Evolutionary conservation across 2,888 invertebrate species (phyloP).

Genomic region (Thysanoteuthis rhombus): DNA sequence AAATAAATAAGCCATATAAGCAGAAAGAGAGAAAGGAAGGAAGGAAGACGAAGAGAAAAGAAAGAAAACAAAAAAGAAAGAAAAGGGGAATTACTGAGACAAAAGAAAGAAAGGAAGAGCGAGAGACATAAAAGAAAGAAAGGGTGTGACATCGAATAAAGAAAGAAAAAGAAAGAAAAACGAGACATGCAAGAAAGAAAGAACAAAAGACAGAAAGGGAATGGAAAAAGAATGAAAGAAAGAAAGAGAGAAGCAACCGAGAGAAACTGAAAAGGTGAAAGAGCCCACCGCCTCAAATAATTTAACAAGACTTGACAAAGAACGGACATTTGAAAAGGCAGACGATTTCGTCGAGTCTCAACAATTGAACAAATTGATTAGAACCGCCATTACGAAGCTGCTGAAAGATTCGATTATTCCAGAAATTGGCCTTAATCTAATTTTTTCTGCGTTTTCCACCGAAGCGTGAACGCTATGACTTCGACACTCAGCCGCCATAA

Average conservation of each 20-base stretch:
- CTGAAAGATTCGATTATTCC: neutral
- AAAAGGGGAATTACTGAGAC: neutral
- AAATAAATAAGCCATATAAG: neutral
- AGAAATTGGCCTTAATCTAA: neutral
- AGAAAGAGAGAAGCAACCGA: neutral
- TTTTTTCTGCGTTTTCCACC: neutral
- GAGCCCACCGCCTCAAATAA: neutral
- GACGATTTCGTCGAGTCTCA: neutral
- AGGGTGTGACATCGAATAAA: neutral
- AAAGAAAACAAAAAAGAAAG: neutral
- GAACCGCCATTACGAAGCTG: neutral
- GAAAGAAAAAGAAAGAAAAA: neutral
- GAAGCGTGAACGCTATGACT: neutral
- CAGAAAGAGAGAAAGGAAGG: neutral
- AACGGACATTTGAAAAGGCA: conserved; percentile 12
- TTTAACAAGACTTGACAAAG: neutral
- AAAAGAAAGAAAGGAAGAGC: neutral
- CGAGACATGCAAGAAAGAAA: neutral
- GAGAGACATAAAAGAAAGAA: neutral
- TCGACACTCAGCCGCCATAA: neutral
- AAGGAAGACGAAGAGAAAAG: neutral
- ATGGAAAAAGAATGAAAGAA: neutral
- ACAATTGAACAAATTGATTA: neutral
- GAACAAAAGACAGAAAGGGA: neutral
- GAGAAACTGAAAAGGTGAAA: neutral